Evolutionary conservation across 1,140 invertebrate genomes (phyloP).

Genomic region (Cydia pomonella): DNA sequence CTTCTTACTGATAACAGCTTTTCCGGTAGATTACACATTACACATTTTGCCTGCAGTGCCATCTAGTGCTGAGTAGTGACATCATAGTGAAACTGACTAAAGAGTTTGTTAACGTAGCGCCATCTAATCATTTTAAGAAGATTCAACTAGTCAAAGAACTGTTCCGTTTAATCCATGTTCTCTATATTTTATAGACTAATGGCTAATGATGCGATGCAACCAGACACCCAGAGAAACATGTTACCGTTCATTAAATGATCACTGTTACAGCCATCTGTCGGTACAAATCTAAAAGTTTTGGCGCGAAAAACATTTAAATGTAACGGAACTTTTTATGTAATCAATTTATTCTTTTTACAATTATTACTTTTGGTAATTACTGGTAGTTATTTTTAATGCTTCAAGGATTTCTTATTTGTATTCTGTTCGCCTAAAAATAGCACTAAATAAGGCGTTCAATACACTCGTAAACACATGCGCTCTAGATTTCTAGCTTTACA

Average conservation of each 20-base stretch:
- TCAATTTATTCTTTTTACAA: neutral
- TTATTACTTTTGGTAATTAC: neutral
- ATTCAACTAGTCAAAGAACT: neutral
- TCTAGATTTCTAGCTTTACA: conserved; percentile 46
- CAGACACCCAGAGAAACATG: neutral
- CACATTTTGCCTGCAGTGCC: neutral
- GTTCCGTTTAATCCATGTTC: too few species aligned
- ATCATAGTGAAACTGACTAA: neutral
- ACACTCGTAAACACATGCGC: conserved; percentile 75
- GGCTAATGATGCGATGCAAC: neutral
- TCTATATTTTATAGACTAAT: too few species aligned
- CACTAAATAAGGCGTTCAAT: conserved; percentile 66
- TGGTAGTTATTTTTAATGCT: neutral
- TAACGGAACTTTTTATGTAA: neutral
- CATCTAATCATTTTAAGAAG: neutral
- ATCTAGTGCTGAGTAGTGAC: neutral
- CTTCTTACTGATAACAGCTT: conserved; percentile 16
- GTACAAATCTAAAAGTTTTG: neutral
- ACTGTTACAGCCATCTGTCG: neutral
- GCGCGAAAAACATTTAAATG: neutral
- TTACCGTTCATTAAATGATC: neutral
- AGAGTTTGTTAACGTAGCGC: neutral
- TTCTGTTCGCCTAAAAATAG: conserved; percentile 64
- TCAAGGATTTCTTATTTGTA: conserved; percentile 23
- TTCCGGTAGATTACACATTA: neutral